These are phyloP conservation scores for Carettochelys insculpta DNA, from an alignment of 2,113 vertebrate species.

Conservation along the genomic window DNA sequence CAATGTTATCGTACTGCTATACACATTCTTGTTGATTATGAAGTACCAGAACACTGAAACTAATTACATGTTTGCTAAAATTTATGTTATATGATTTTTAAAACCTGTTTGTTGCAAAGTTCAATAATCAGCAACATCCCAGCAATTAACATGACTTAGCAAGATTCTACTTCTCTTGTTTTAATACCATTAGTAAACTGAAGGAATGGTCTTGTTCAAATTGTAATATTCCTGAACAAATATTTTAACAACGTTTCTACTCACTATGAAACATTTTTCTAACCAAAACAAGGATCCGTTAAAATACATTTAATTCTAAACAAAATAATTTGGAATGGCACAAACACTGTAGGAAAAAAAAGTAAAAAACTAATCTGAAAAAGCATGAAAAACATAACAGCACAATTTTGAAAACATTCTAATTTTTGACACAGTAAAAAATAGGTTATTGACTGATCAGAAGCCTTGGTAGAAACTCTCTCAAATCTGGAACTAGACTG, in stretches of 20 bases:
- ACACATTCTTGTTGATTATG: neutral
- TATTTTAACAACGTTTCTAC: neutral
- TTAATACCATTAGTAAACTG: neutral
- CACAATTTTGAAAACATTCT: neutral
- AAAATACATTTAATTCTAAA: neutral
- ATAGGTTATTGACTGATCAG: neutral
- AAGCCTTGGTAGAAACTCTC: rapidly evolving
- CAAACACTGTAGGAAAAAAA: neutral
- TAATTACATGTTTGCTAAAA: neutral
- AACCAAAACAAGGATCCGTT: neutral
- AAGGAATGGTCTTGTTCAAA: neutral
- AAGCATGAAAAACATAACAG: neutral
- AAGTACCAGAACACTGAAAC: neutral
- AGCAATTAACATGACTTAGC: neutral
- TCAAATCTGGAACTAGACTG: neutral
- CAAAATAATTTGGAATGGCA: neutral
- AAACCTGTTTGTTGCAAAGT: neutral
- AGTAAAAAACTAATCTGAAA: neutral
- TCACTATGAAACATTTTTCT: neutral
- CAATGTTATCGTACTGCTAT: neutral
- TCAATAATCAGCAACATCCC: neutral
- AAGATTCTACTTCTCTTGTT: neutral
- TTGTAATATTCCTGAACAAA: neutral
- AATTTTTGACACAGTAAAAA: neutral
- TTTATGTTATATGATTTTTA: neutral